Conservation (phyloP, 37 sponge, comb jelly and placozoan species). For the Hormiphora californensis region DNA sequence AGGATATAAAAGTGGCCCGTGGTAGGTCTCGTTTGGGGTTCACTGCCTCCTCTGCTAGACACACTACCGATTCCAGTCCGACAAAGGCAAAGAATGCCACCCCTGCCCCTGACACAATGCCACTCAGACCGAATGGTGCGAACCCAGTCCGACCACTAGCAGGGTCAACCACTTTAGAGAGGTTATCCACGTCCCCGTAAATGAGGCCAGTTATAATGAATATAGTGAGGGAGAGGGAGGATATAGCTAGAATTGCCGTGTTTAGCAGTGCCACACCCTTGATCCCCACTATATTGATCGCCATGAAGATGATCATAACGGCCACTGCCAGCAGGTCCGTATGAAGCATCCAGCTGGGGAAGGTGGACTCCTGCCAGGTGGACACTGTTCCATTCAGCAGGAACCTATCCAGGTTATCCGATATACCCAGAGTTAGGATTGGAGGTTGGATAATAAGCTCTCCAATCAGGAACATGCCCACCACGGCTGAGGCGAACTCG, state of each 20-base stretch:
- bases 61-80: constrained; percentile 19
- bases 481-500: background rate
- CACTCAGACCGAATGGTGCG: background rate
- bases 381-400: background rate
- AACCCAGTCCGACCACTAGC: background rate
- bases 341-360: background rate
- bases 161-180: background rate
- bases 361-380: background rate
- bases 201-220: background rate
- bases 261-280: background rate
- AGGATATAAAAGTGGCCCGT: background rate
- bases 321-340: background rate
- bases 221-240: background rate
- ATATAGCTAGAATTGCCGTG: background rate
- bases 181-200: background rate
- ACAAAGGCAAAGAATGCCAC: constrained; percentile 23
- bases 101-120: background rate
- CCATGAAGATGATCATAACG: constrained; percentile 6
- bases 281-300: background rate
- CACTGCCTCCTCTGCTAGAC: constrained; percentile 7
- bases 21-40: constrained; percentile 2
- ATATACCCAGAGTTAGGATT: background rate
- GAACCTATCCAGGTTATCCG: constrained; percentile 3
- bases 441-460: constrained; percentile 24
- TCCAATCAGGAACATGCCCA: constrained; percentile 15